Evolutionary conservation across 2,797 vertebrate genomes (phyloP).

Genomic region (Loris lydekkerianus): DNA sequence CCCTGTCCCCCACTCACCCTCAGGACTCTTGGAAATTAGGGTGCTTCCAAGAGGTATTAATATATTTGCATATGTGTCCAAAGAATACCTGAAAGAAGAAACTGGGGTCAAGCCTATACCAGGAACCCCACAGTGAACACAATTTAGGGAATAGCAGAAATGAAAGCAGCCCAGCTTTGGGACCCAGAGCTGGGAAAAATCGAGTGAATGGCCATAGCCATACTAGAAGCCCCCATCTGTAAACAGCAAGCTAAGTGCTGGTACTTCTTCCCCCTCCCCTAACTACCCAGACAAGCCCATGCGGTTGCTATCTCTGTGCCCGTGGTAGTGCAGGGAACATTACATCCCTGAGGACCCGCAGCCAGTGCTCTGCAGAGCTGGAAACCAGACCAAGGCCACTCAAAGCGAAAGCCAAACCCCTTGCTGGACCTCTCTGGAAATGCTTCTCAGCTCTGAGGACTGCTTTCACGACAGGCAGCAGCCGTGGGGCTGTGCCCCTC

Average conservation of each 20-base stretch:
- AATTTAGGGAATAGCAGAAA: not conserved
- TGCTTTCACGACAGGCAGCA: not conserved
- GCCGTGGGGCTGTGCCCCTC: not conserved
- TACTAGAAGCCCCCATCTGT: not conserved
- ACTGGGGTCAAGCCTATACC: not conserved
- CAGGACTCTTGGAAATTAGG: not conserved
- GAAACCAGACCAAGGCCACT: not conserved
- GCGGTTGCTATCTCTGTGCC: not conserved
- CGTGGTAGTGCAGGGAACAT: not conserved
- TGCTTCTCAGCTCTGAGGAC: not conserved
- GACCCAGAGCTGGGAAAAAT: not conserved
- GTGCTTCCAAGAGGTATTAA: not conserved
- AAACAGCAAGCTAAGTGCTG: not conserved
- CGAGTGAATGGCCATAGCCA: not conserved
- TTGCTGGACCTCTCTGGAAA: constrained; percentile 28
- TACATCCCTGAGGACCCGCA: not conserved
- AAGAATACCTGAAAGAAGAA: constrained; percentile 8
- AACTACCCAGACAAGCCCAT: not conserved
- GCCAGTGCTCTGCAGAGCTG: not conserved
- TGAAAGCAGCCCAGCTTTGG: not conserved
- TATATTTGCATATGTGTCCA: not conserved
- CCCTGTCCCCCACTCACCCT: not conserved
- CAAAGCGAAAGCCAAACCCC: not conserved
- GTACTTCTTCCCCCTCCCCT: not conserved
- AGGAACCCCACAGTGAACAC: not conserved